A percentile compares a stretch with the other conserved stretches of the same genome.
Conservation (phyloP, 2,113 vertebrate species). For the Ardeotis arabs region DNA sequence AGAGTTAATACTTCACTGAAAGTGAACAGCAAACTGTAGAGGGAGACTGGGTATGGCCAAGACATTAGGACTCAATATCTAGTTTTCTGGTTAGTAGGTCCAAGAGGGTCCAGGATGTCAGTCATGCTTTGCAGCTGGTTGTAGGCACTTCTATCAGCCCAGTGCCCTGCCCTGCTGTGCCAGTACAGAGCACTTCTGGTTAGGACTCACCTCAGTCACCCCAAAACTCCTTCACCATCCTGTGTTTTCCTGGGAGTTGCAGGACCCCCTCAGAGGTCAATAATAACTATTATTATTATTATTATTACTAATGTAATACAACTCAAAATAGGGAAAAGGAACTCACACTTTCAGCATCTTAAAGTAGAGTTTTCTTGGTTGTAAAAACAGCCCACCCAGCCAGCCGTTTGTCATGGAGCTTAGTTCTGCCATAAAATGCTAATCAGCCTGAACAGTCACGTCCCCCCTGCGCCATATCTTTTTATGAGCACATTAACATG, state of each 20-base stretch:
- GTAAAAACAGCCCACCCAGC: conserved; percentile 68
- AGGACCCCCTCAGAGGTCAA: not conserved
- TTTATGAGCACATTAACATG: conserved; percentile 81
- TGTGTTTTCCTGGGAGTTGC: not conserved
- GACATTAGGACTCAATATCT: not conserved
- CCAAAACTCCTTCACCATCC: not conserved
- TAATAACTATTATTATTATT: not conserved
- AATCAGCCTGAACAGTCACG: conserved; percentile 79
- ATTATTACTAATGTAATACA: not conserved
- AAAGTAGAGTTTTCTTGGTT: conserved; percentile 65
- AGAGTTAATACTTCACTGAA: not conserved
- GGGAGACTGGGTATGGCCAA: not conserved
- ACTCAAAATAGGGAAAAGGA: conserved; percentile 35
- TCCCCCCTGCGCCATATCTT: conserved; percentile 76
- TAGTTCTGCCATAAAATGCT: conserved; percentile 80
- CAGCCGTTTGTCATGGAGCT: conserved; percentile 77
- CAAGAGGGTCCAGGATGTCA: not conserved
- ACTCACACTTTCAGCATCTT: conserved; percentile 39
- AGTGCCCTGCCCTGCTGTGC: not conserved
- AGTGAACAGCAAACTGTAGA: not conserved
- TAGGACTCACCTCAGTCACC: not conserved
- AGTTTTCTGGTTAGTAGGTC: not conserved
- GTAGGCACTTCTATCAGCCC: not conserved
- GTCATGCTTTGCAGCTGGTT: not conserved
- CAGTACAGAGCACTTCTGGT: not conserved